Evolutionary conservation across 2,888 invertebrate genomes (phyloP), one percentile per base, ranked within the genome.

Genomic region (Andrena bicolor): DNA sequence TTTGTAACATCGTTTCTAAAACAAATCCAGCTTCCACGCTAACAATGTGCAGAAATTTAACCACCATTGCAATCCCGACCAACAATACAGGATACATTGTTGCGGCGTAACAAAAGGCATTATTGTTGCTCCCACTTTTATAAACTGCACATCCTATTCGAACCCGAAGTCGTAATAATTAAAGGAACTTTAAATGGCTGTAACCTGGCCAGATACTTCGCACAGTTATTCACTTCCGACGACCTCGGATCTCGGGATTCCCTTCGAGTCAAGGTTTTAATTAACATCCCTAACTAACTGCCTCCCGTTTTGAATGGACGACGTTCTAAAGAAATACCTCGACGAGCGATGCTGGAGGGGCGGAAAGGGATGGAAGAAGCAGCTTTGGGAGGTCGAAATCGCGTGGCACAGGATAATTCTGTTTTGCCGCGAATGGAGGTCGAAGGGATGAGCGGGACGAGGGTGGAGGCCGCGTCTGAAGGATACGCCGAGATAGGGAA

Each of bases 401-500:
- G 71, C 75, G 53, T 60, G 66, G 65, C 56, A n/a, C 35, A 56
- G 63, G 80, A 84, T 86, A 83, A 86, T 83, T 86, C 75, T 64
- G 82, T 72, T 77, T 82, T 83, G 79, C 82, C 82, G 76, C 79
- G 82, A 83, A 85, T 88, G 60, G 85, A 87, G 85, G 87, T 88
- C 88, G 79, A 86, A 85, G 77, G 85, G 83, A 82, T 82, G 73
- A 85, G 82, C 77, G 76, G 74, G 65, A 49, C 56, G 63, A 83
- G 76, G 72, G 75, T 63, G 70, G 76, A 63, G 7, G 60, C 26
- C n/a, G 64, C n/a, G 61, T 35, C 53, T 60, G 86, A 81, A 76
- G 70, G 80, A 84, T 76, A 76, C 58, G 51, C 41, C 65, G 58
- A 48, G 66, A 81, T 79, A 72, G 77, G 70, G 77, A 82, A 81